Base-by-base conservation (phyloP, 2,797 vertebrate genomes). In the Limnodromus scolopaceus region DNA sequence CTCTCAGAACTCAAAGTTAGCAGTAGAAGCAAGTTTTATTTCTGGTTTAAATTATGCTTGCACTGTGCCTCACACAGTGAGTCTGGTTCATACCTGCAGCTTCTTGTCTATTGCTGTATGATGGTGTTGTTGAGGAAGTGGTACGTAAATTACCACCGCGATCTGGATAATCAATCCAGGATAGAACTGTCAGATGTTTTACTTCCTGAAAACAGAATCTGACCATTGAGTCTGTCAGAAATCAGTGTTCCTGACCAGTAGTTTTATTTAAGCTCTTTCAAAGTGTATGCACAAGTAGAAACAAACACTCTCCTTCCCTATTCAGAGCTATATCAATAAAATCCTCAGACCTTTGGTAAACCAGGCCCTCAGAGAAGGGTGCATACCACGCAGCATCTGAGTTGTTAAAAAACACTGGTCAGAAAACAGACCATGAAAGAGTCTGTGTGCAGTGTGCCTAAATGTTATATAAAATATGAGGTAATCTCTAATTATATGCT, bases 121-220 rank as follows among this genome's bases (percentile, higher is more conserved):
- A 51, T 11, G 15, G 15, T n/a, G 9, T 8, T 51, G 43, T 27
- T 49, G 49, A 49, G 13, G 25, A 53, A 71, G 15, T 87, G 43
- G 8, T 55, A 41, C 3, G 24, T 13, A 60, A 79, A 65, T 27
- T n/a, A 39, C 11, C 6, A n/a, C 15, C 2, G 0, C 0, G 0
- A 8, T 68, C 30, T 71, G 20, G 30, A 63, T 87, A 38, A 51
- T 43, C 43, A 87, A 2, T 43, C 34, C 57, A 69, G 36, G 7
- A 76, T 25, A 71, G n/a, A 71, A 72, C 10, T 18, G 6, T 72
- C 28, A 65, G 22, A 41, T 20, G 5, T 65, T 82, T 89, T 79
- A 43, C 15, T 49, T 69, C n/a, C 53, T 68, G 38, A 53, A 84
- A 87, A 66, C 24, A 75, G 38, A 79, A 75, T 70, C 22, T 61